Evolutionary conservation across 2,888 invertebrate genomes (phyloP).

Genomic region (Amphipoea lucens): DNA sequence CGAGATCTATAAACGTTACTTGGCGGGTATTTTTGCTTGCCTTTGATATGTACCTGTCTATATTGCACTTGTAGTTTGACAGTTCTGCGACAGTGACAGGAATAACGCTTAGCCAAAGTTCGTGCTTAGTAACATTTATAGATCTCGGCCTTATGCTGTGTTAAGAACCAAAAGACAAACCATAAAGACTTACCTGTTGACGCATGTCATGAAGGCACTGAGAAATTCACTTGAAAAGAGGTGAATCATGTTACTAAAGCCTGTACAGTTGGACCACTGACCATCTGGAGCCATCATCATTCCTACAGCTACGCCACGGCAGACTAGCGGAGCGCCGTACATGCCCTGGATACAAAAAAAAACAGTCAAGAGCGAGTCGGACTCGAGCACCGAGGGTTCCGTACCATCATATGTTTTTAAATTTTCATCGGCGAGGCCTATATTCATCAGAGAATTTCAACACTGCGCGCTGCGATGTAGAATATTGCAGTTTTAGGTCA

Average conservation of each 20-base stretch:
- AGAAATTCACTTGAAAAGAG: slow-evolving; percentile 70
- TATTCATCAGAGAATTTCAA: no score
- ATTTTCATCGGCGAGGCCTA: no score
- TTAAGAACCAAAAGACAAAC: neutral
- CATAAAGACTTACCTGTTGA: slow-evolving; percentile 70
- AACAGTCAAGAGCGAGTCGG: neutral
- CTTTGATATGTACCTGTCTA: neutral
- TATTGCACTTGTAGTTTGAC: neutral
- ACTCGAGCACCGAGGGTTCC: no score
- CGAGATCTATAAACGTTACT: neutral
- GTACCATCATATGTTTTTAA: no score
- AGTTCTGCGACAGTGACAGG: neutral
- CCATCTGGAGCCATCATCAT: slow-evolving; percentile 85
- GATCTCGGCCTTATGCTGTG: neutral
- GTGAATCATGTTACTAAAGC: slow-evolving; percentile 78
- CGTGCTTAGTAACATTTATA: neutral
- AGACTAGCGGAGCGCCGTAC: slow-evolving; percentile 84
- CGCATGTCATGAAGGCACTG: slow-evolving; percentile 75
- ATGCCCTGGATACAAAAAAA: slow-evolving; percentile 76
- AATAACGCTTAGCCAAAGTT: neutral
- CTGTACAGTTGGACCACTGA: slow-evolving; percentile 87
- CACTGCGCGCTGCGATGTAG: no score
- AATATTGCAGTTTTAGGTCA: no score
- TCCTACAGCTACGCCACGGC: slow-evolving; percentile 76
- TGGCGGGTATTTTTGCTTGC: no score